Base-by-base conservation (phyloP, 2,797 vertebrate species). In the Todus mexicanus region DNA sequence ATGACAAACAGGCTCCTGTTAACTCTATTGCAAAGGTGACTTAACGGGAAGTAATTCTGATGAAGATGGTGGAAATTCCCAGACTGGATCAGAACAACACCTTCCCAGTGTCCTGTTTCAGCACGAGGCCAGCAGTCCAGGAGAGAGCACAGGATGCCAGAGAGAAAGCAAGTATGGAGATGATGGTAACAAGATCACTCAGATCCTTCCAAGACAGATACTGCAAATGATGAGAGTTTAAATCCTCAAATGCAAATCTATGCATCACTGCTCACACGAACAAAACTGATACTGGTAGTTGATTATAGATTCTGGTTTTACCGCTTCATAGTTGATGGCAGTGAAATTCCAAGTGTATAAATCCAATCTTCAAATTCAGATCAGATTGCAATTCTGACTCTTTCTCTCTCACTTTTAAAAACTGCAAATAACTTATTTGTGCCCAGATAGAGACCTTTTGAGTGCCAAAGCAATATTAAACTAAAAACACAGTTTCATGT, bases 401-500 rank as follows among this genome's bases (percentile, higher is more conserved):
- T 43, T 61, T 81, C 69, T 54, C 33, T 16, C 38, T 65, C 27
- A 18, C 54, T 66, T 64, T 71, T 45, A 37, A 84, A 60, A 54
- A 11, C 54, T 82, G 42, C 60, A 87, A 71, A 84, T 69, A 66
- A 59, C 56, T 47, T 27, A 72, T 84, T 35, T 54, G 21, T 74
- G 74, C 23, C 77, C 57, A 50, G 79, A 83, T 12, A 78, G 70
- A 95, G 71, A 80, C 37, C 81, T 85, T 94, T 14, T 60, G 81
- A 90, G 80, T 64, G 83, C 13, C 29, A 72, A 48, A 87, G 87
- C 57, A 70, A 82, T 66, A 91, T 71, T 61, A 63, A 82, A 90
- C 69, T 79, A 16, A 81, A 86, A 87, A 63, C 78, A 84, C 1
- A 63, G 85, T 38, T 71, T 43, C 15, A 12, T 50, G 68, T 69